Base-by-base conservation (phyloP, 2,888 invertebrate species). In the Caenorhabditis sp. region DNA sequence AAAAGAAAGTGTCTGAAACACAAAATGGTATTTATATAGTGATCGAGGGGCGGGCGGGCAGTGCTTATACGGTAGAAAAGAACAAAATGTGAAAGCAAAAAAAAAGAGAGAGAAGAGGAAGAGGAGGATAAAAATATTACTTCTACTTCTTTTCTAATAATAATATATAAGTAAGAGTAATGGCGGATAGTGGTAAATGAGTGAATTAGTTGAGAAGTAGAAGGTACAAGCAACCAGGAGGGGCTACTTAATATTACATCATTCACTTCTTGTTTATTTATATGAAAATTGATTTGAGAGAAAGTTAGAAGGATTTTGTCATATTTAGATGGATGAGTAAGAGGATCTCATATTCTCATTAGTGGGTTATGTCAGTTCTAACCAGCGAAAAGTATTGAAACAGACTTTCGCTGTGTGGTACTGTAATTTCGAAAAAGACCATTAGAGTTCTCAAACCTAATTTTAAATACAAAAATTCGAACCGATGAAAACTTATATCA, bases 1-100 rank as follows among this genome's bases (percentile, higher is more conserved):
- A 43, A 43, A 43, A 43, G 43, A 43, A 43, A 43, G 43, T 43
- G 43, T 43, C 43, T 43, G 43, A 43, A 43, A 43, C 43, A 43
- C 43, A 43, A 43, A 43, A 43, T 43, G 43, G 14, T 17, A 17
- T 43, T 43, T 43, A 43, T 43, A 43, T 43, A 31, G 31, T 31
- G 31, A 10, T 43, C 12, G 12, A 43, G 12, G 17, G 12, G 43
- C 43, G 10, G 5, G 36, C 36, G 43, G 43, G 43, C 7, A 17
- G 43, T 43, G 43, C 43, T 43, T 43, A 43, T 43, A 43, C 43
- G 43, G 43, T 43, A 43, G 31, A 31, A 31, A 14, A 2, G 14
- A 43, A 43, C 43, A 43, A 43, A 43, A 43, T 43, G 43, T 10
- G 17, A 17, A 14, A 17, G 3, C 2, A 43, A 43, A 43, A 17